phyloP scores from a whole-genome alignment of 2,888 invertebrate genomes.

The Andricus curvator region DNA sequence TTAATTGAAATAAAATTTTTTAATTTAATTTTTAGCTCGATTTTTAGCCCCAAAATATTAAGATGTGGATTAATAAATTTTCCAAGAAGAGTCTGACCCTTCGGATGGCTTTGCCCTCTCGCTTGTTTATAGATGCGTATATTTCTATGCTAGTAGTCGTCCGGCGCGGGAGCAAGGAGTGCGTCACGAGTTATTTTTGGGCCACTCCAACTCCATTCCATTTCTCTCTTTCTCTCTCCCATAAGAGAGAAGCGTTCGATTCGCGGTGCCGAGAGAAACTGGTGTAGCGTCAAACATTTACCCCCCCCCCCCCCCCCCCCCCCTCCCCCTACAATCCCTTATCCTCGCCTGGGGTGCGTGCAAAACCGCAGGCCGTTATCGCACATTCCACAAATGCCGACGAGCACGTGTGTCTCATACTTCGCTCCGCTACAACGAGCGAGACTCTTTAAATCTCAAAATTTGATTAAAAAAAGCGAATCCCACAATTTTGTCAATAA shows the following conservation, averaged over 20 bases:
- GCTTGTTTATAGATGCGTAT: constrained; percentile 58
- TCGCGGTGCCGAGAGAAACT: constrained; percentile 28
- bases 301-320: too few relatives aligned
- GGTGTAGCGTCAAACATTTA: constrained; percentile 20
- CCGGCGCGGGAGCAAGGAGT: constrained; percentile 63
- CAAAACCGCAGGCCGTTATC: constrained; percentile 39
- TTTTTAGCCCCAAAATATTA: neutral
- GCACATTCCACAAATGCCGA: constrained; percentile 29
- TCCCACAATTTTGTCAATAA: neutral
- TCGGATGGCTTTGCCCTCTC: constrained; percentile 5
- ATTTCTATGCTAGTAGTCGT: constrained; percentile 56
- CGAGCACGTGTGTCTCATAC: constrained; percentile 29
- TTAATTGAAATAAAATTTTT: too few relatives aligned
- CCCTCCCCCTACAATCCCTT: neutral
- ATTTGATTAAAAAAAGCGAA: neutral
- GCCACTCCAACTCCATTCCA: constrained; percentile 54
- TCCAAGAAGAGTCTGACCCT: neutral
- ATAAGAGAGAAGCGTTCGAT: constrained; percentile 4
- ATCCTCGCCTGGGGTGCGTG: constrained; percentile 12
- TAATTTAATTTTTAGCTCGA: neutral
- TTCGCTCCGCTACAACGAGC: neutral
- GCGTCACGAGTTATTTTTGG: constrained; percentile 75
- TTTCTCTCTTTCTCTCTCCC: constrained; percentile 46
- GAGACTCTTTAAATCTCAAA: neutral
- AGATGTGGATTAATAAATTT: neutral